These are phyloP conservation scores for Criorhina ranunculi DNA, from an alignment of 2,888 invertebrate species.

Conservation along the genomic window DNA sequence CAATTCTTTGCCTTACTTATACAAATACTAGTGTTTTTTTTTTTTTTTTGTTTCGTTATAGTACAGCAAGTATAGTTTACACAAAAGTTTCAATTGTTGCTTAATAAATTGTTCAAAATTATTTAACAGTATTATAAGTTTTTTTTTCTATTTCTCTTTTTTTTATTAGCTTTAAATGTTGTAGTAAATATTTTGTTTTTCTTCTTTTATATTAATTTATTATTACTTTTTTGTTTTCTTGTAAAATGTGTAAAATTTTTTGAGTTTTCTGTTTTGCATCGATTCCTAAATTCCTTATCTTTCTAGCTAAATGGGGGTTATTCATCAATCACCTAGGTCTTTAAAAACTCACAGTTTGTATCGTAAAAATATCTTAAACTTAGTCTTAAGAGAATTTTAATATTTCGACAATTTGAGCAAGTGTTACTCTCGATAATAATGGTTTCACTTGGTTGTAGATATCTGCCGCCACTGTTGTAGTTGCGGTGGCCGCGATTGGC, in stretches of 20 bases:
- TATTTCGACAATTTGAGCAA: conserved; percentile 82
- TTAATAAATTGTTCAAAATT: conserved; percentile 51
- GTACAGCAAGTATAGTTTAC: conserved; percentile 40
- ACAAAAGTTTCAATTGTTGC: conserved; percentile 44
- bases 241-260: conserved; percentile 63
- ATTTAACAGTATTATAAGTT: conserved; percentile 33
- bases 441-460: conserved; percentile 69
- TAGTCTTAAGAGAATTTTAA: conserved; percentile 80
- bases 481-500: conserved; percentile 31
- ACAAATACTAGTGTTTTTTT: conserved; percentile 7
- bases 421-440: conserved; percentile 70
- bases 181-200: conserved; percentile 40
- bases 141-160: conserved; percentile 15
- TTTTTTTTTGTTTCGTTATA: conserved; percentile 2
- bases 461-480: conserved; percentile 21
- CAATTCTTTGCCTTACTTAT: conserved; percentile 32
- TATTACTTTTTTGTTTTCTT: conserved; percentile 5
- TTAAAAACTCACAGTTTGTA: conserved; percentile 81
- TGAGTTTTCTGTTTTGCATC: neutral
- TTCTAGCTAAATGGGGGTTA: conserved; percentile 42
- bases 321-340: conserved; percentile 75
- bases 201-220: too few species aligned
- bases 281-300: conserved; percentile 51
- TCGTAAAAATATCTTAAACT: conserved; percentile 81
- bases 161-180: conserved; percentile 51